Percentiles rank a stretch among this genome's conserved stretches.
Evolutionary conservation across 2,888 invertebrate genomes (phyloP).

Genomic region (Drosophila anomelani): DNA sequence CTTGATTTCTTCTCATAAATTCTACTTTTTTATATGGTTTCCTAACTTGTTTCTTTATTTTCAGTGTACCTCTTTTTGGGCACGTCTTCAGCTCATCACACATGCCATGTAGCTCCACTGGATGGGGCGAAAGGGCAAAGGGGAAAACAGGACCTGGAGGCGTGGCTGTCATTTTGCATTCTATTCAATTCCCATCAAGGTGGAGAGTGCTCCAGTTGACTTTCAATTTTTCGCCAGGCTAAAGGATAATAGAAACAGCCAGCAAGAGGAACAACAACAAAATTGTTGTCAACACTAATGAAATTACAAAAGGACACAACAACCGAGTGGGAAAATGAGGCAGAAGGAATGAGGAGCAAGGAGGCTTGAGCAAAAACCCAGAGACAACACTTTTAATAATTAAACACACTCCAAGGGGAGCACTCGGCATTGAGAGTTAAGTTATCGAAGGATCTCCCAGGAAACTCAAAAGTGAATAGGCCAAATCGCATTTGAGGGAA

Average conservation of each 20-base stretch:
- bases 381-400: constrained; percentile 72
- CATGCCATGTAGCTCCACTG: constrained; percentile 12
- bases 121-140: not conserved
- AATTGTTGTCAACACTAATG: constrained; percentile 65
- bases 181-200: constrained; percentile 64
- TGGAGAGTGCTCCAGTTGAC: constrained; percentile 33
- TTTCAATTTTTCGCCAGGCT: constrained; percentile 44
- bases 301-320: constrained; percentile 64
- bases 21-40: not conserved
- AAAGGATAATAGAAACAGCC: constrained; percentile 35
- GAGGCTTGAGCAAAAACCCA: not conserved
- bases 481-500: constrained; percentile 1
- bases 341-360: too few species aligned
- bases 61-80: constrained; percentile 13
- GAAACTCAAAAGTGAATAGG: not conserved
- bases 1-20: not conserved
- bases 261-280: constrained; percentile 17
- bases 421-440: not conserved
- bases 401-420: constrained; percentile 47
- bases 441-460: constrained; percentile 15
- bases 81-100: constrained; percentile 32
- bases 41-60: too few species aligned
- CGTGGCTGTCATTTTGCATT: constrained; percentile 58
- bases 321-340: constrained; percentile 13
- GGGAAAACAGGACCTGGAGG: not conserved